Evolutionary conservation across 2,113 vertebrate genomes (phyloP).

Genomic region (Macheiramphus alcinus): DNA sequence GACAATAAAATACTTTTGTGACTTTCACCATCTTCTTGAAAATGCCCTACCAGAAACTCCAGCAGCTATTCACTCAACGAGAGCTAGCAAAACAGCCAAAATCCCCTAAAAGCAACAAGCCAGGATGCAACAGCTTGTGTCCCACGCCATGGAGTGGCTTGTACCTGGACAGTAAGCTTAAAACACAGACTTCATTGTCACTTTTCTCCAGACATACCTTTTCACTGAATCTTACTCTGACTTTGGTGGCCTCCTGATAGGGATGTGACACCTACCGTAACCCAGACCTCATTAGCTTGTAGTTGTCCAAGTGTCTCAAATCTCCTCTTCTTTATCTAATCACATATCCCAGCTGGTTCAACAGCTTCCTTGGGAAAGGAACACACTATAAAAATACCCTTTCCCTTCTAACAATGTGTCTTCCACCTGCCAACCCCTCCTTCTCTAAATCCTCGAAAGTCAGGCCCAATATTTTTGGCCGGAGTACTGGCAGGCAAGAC

Average conservation of each 20-base stretch:
- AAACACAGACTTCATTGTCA: neutral
- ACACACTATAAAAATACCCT: neutral
- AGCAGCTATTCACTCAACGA: neutral
- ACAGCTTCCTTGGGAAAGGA: neutral
- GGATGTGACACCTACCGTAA: neutral
- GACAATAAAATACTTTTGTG: neutral
- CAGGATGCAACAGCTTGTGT: neutral
- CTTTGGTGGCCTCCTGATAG: neutral
- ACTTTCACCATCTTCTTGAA: neutral
- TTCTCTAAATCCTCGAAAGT: conserved; percentile 25
- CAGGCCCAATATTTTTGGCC: neutral
- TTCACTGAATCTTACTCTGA: neutral
- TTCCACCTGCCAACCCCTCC: neutral
- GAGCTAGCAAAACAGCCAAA: neutral
- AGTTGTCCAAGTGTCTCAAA: neutral
- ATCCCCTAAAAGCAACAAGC: neutral
- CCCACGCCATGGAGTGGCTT: accelerated
- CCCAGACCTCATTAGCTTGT: neutral
- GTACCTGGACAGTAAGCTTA: neutral
- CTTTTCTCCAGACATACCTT: neutral
- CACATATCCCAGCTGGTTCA: neutral
- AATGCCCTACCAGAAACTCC: neutral
- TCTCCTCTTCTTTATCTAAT: neutral
- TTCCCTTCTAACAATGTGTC: neutral
- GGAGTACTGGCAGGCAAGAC: neutral